A percentile compares a stretch with the other conserved stretches of the same genome.
Evolutionary conservation across 2,797 vertebrate species (phyloP).

Genomic region (Lithobates sylvaticus): DNA sequence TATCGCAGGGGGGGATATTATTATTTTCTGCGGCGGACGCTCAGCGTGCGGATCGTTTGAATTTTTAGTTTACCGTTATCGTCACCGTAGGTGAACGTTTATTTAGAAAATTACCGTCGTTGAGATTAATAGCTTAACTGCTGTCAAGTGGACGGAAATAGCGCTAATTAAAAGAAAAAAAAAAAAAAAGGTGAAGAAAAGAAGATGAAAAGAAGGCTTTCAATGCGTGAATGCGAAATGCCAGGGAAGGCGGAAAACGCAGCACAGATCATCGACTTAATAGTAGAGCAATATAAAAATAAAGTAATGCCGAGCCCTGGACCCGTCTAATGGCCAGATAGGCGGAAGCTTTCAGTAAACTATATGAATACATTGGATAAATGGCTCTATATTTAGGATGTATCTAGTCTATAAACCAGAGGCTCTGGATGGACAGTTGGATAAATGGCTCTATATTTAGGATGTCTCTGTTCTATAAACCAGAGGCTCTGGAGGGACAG

Average conservation of each 20-base stretch:
- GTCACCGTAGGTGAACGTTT: constrained; percentile 7
- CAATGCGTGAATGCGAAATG: not conserved
- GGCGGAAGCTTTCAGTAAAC: not conserved
- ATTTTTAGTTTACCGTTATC: constrained; percentile 8
- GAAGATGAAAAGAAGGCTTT: constrained; percentile 19
- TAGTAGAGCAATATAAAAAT: not conserved
- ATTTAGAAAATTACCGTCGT: constrained; percentile 48
- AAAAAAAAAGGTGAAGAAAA: not conserved
- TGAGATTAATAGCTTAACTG: constrained; percentile 45
- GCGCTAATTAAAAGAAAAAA: constrained; percentile 11
- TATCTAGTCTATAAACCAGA: too few species aligned
- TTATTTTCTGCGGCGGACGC: not conserved
- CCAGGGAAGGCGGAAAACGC: not conserved
- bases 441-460: too few species aligned
- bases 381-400: too few species aligned
- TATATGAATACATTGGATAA: too few species aligned
- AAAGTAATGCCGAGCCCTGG: not conserved
- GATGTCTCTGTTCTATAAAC: too few species aligned
- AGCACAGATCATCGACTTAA: not conserved
- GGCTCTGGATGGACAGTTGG: too few species aligned
- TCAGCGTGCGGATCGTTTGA: not conserved
- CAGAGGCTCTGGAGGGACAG: too few species aligned
- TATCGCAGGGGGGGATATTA: not conserved
- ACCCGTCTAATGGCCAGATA: not conserved
- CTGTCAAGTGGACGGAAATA: constrained; percentile 45